Percentiles rank a stretch among this genome's conserved stretches.
Conservation (phyloP, 2,113 vertebrate genomes). For the Gallinago jamesoni region DNA sequence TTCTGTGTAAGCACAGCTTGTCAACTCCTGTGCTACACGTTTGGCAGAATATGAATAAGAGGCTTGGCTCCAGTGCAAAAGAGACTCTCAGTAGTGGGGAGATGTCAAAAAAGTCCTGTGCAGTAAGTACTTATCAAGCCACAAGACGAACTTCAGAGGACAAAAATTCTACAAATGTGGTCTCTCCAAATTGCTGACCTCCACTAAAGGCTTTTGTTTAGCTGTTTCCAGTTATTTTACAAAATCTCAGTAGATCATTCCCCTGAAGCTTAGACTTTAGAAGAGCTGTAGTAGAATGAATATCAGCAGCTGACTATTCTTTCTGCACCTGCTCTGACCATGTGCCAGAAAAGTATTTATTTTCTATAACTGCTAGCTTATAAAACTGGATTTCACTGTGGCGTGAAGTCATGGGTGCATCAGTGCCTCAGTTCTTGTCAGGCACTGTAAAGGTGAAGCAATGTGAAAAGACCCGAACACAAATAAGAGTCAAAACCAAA, state of each 20-base stretch:
- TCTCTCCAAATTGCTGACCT: constrained; percentile 19
- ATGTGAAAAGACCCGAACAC: not conserved
- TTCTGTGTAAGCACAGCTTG: constrained; percentile 73
- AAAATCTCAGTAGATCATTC: constrained; percentile 14
- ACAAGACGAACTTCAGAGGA: not conserved
- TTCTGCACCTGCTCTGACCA: constrained; percentile 35
- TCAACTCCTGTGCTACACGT: constrained; percentile 28
- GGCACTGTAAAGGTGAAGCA: not conserved
- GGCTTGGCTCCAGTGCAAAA: constrained; percentile 31
- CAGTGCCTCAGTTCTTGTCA: not conserved
- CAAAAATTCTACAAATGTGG: not conserved
- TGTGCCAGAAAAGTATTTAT: not conserved
- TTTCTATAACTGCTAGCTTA: not conserved
- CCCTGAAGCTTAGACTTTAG: not conserved
- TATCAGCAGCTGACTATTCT: constrained; percentile 16
- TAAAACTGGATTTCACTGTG: not conserved
- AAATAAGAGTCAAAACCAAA: not conserved
- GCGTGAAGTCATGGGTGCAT: not conserved
- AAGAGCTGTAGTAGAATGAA: not conserved
- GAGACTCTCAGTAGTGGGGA: constrained; percentile 15
- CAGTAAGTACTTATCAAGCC: not conserved
- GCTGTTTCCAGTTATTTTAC: not conserved
- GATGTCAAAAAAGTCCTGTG: not conserved
- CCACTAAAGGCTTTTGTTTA: not conserved
- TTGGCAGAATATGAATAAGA: constrained; percentile 66